Conservation (phyloP, 2,797 vertebrate species). For the Pipistrellus pipistrellus region DNA sequence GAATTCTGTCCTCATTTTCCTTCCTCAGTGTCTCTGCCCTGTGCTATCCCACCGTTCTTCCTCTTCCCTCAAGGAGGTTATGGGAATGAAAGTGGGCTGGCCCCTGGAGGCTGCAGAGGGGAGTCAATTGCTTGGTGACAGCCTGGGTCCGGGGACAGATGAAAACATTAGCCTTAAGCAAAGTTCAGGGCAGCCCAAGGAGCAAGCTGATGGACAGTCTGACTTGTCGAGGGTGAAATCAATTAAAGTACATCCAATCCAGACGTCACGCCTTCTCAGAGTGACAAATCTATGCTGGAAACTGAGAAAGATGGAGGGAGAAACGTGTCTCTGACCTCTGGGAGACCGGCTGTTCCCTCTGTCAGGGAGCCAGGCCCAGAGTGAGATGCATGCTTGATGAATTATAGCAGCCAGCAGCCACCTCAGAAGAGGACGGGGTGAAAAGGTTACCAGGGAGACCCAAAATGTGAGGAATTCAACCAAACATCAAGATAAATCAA, state of each 20-base stretch:
- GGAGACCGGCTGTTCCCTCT: conserved; percentile 90
- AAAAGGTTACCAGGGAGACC: conserved; percentile 90
- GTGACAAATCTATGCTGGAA: conserved; percentile 95
- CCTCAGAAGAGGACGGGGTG: conserved; percentile 89
- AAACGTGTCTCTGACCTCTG: conserved; percentile 91
- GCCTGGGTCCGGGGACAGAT: conserved; percentile 79
- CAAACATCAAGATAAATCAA: conserved; percentile 90
- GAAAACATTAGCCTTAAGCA: conserved; percentile 84
- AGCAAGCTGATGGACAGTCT: conserved; percentile 90
- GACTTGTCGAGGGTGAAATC: conserved; percentile 94
- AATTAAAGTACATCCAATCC: conserved; percentile 98
- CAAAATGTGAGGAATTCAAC: conserved; percentile 90
- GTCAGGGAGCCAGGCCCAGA: conserved; percentile 87
- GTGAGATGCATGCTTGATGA: conserved; percentile 90
- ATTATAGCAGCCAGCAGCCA: conserved; percentile 90
- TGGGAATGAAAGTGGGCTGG: conserved; percentile 73
- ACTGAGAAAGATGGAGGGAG: conserved; percentile 90
- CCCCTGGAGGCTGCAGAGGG: conserved; percentile 61
- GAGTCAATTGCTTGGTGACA: conserved; percentile 81
- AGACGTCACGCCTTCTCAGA: conserved; percentile 95
- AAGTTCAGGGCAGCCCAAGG: conserved; percentile 79
- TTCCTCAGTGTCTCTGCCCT: neutral
- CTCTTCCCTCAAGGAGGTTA: conserved; percentile 50
- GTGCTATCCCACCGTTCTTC: neutral
- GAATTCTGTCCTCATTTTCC: neutral